Conservation (phyloP, 2,113 vertebrate species). For the Poicephalus meyeri region DNA sequence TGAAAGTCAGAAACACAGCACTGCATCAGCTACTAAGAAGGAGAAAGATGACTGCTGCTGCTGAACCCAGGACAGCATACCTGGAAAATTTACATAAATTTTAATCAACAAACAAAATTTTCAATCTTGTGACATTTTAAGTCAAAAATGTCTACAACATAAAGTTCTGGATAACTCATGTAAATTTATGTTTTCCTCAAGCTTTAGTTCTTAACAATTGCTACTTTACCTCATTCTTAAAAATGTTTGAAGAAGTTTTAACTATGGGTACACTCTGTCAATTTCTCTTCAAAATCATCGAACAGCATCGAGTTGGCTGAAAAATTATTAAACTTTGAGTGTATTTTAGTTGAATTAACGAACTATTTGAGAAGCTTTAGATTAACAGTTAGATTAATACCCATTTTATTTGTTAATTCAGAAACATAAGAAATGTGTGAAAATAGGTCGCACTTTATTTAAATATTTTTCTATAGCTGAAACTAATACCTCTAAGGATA, state of each 20-base stretch:
- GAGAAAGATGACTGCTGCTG: too few species aligned
- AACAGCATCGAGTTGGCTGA: constrained; percentile 12
- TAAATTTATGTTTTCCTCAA: not conserved
- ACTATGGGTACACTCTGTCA: not conserved
- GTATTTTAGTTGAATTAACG: constrained; percentile 32
- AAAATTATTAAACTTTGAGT: constrained; percentile 3
- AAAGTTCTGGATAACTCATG: not conserved
- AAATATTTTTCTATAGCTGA: not conserved
- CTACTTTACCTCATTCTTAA: constrained; percentile 49
- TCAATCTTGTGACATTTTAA: not conserved
- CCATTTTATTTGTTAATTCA: constrained; percentile 39
- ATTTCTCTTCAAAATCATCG: constrained; percentile 49
- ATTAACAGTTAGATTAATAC: constrained; percentile 43
- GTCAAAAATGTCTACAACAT: not conserved
- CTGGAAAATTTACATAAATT: not conserved
- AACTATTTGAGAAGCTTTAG: constrained; percentile 4
- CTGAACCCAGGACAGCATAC: not conserved
- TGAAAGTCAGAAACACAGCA: too few species aligned
- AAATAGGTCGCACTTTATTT: not conserved
- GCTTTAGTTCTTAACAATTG: constrained; percentile 14
- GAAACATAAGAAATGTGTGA: not conserved
- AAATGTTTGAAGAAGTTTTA: constrained; percentile 56
- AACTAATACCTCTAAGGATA: not conserved
- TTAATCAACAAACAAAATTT: not conserved
- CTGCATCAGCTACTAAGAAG: too few species aligned